Evolutionary conservation across 2,797 vertebrate genomes (phyloP), one percentile per base, ranked within the genome.

Genomic region (Pseudomugil gertrudae): DNA sequence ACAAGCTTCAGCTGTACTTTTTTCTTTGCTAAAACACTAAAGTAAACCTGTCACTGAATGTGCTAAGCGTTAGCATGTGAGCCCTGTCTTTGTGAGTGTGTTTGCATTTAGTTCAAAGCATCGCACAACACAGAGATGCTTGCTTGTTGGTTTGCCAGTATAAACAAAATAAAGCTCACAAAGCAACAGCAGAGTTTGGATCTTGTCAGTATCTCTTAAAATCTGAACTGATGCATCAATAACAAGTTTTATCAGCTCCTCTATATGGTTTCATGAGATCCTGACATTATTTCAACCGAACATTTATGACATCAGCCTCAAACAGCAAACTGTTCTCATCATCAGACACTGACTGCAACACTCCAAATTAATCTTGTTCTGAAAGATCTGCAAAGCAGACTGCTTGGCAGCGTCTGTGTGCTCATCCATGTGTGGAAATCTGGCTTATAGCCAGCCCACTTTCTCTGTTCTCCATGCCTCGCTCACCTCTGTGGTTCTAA

Each of bases 361-460:
- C 59, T 79, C 72, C 53, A 78, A 85, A 79, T 74, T 66, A 72
- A 77, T 43, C 61, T 71, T 63, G 63, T 35, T 47, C 45, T 40
- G 61, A 53, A 62, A 35, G 66, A 72, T 67, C 77, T 80, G 68
- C 47, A 66, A 29, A 82, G 50, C 80, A 81, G 78, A 77, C 74
- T 65, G 67, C 74, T 68, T 80, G 63, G 79, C 67, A 70, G 59
- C 32, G 71, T 74, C 55, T 68, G 27, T 69, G 79, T 78, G 72
- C 73, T 74, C 71, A 40, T 48, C 72, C 71, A 72, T 89, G 80
- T 82, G 78, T 86, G 85, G 75, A 84, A 80, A 85, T 69, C 68
- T 87, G 86, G 87, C 87, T 76, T 48, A 40, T 2, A 56, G 78
- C 81, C 87, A 81, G 14, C 50, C 67, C 57, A 47, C 66, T 79